Evolutionary conservation across 1,140 invertebrate genomes (phyloP), one percentile per base, ranked within the genome.

Genomic region (Drosophila santomea): DNA sequence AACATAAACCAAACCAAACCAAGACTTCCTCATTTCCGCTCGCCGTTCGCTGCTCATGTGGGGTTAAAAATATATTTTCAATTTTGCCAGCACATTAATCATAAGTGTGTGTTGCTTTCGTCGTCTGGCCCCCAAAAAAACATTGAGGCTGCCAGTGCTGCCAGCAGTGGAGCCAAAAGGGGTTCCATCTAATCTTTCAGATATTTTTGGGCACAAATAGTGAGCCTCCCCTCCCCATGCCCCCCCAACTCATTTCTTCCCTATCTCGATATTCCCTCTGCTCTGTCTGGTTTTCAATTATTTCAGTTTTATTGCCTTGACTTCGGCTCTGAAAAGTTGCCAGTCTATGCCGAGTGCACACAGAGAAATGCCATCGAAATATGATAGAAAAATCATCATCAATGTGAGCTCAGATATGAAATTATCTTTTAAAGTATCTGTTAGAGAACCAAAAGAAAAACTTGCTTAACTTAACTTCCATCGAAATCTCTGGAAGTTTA

Each of bases 51-150:
- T 45, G 25, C 6, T 51, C 20, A 36, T 69, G 60, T 66, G 74
- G 56, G 74, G 74, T 76, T 61, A 88, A 73, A 88, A 73, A 88
- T 80, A 83, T 79, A 68, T 82, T 85, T 80, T 88, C 76, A 88
- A 88, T 86, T 86, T 86, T 88, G 83, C 83, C 83, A 86, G 80
- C 69, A 74, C 82, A 88, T 88, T 88, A 88, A 88, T 88, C 83
- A 88, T 88, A 89, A 88, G 75, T 63, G 75, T 63, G 75, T 74
- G 60, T 59, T 68, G 67, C 67, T 56, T 57, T 62, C 73, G 62
- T 25, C 44, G 57, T 58, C 51, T 57, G 51, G 54, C 58, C 55
- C 78, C 78, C 28, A 38, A 41, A 35, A 28, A 28, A 68, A 28
- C 73, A 45, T 8, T 8, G 76, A 80, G 48, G 71, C 79, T 60